Evolutionary conservation across 2,113 vertebrate species (phyloP).

Genomic region (Cnemophilus loriae): DNA sequence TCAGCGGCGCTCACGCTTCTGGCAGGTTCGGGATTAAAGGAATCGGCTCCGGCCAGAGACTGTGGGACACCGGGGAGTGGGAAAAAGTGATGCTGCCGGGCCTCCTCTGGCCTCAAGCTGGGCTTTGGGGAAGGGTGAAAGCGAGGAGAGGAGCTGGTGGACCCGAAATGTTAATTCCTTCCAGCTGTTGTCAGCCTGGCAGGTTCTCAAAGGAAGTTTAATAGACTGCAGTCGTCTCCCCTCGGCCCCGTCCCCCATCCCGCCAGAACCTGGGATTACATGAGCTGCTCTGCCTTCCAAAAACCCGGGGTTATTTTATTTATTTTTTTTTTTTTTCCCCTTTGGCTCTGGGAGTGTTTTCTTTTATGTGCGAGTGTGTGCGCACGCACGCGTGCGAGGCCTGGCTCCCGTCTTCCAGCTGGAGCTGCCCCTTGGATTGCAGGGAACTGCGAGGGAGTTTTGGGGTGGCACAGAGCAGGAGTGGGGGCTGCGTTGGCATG

Average conservation of each 20-base stretch:
- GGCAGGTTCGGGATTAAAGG: background rate
- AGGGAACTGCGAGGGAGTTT: background rate
- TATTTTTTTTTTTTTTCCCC: background rate
- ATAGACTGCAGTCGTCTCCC: constrained; percentile 61
- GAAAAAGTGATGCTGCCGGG: constrained; percentile 35
- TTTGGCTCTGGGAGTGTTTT: constrained; percentile 30
- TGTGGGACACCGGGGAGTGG: background rate
- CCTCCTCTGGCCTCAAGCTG: background rate
- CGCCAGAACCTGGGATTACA: constrained; percentile 42
- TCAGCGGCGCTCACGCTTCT: background rate
- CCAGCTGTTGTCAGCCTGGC: constrained; percentile 70
- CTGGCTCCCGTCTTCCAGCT: background rate
- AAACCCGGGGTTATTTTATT: background rate
- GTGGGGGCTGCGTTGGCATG: background rate
- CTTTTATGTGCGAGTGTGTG: background rate
- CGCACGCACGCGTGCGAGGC: background rate
- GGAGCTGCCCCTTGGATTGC: background rate
- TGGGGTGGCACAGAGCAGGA: background rate
- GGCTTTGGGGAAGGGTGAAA: constrained; percentile 2
- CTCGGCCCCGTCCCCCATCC: constrained; percentile 6
- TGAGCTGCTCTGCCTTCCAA: constrained; percentile 30
- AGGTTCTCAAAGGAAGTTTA: constrained; percentile 68
- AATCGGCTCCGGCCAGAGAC: background rate
- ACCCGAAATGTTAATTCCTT: constrained; percentile 59
- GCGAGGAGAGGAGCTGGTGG: constrained; percentile 34